Conservation (phyloP, 2,113 vertebrate species). For the Alethe castanea region DNA sequence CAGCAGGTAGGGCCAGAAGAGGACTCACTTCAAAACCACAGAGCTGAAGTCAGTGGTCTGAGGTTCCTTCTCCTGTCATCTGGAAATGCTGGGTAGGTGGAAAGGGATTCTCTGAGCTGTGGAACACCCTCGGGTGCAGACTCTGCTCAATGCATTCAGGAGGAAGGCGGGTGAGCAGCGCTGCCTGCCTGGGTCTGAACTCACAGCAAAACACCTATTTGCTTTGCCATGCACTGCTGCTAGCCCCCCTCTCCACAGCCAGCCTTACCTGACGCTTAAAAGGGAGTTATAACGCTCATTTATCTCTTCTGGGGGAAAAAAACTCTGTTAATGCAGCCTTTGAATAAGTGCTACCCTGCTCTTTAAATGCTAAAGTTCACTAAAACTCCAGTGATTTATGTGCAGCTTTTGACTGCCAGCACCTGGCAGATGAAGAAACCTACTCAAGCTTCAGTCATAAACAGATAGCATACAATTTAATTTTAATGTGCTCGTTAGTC, state of each 20-base stretch:
- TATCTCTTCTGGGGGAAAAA: slow-evolving; percentile 16
- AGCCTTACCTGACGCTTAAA: slow-evolving; percentile 49
- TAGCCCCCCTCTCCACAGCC: neutral
- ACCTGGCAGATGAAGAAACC: slow-evolving; percentile 84
- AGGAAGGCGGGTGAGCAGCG: neutral
- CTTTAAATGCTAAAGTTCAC: slow-evolving; percentile 76
- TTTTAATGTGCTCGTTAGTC: slow-evolving; percentile 91
- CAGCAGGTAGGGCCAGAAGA: neutral
- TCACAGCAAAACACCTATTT: neutral
- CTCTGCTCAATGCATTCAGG: neutral
- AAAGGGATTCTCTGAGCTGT: neutral
- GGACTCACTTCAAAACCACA: neutral
- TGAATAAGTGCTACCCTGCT: slow-evolving; percentile 61
- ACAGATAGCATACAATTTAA: slow-evolving; percentile 87
- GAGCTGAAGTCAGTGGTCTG: neutral
- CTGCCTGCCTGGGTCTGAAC: neutral
- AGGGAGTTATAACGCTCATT: slow-evolving; percentile 21
- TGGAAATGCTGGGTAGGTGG: neutral
- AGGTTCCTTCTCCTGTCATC: neutral
- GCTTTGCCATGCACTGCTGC: neutral
- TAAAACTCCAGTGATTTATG: slow-evolving; percentile 75
- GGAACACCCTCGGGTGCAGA: neutral
- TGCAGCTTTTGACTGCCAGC: slow-evolving; percentile 77
- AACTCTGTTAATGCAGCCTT: slow-evolving; percentile 35
- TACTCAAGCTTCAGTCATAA: slow-evolving; percentile 82